phyloP scores from a whole-genome alignment of 2,797 vertebrate species.

The Taeniopygia guttata region DNA sequence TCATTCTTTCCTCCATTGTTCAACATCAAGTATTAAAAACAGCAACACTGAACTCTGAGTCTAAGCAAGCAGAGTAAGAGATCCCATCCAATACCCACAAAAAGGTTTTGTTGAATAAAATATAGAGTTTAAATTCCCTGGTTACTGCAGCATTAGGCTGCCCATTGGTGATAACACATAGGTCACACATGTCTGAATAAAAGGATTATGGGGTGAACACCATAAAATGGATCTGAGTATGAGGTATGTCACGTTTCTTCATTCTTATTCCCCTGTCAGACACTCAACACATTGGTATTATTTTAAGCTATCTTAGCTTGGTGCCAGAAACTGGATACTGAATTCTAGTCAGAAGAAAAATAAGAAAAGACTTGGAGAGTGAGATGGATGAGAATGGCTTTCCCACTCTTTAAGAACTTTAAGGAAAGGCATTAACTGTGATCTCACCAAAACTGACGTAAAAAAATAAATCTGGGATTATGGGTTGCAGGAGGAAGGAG shows the following conservation, averaged over 20 bases:
- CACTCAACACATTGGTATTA: neutral
- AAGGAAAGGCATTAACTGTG: neutral
- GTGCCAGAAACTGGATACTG: neutral
- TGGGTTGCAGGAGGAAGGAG: neutral
- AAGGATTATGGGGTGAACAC: neutral
- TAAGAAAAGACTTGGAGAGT: neutral
- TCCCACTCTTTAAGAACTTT: neutral
- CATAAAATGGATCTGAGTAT: neutral
- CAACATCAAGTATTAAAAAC: neutral
- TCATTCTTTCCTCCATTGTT: neutral
- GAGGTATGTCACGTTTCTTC: neutral
- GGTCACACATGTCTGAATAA: neutral
- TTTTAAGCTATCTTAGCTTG: neutral
- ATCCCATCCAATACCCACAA: neutral
- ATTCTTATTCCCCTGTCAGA: neutral
- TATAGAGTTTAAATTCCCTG: neutral
- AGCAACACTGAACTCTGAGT: neutral
- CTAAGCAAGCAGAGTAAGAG: constrained; percentile 1
- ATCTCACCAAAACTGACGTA: neutral
- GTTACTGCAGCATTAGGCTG: neutral
- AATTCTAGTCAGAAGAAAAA: neutral
- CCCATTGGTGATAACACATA: neutral
- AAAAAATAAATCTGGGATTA: neutral
- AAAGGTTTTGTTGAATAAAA: constrained; percentile 4
- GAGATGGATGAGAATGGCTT: neutral